Evolutionary conservation across 1,140 invertebrate species (phyloP).

Genomic region (Drosophila persimilis): DNA sequence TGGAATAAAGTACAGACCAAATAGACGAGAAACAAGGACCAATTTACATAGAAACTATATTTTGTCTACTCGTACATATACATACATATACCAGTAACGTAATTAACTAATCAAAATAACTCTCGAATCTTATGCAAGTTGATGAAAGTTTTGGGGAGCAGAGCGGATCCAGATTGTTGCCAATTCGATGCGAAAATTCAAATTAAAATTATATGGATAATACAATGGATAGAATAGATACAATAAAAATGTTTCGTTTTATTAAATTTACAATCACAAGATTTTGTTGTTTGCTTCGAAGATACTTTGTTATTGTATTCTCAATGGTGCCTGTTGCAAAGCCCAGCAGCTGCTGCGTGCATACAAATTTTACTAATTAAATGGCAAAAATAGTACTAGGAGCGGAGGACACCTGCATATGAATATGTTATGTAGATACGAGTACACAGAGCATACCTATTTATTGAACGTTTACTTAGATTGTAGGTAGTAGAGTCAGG

Average conservation of each 20-base stretch:
- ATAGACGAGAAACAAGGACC: slow-evolving; percentile 27
- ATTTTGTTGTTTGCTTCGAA: slow-evolving; percentile 52
- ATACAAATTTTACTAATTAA: slow-evolving; percentile 71
- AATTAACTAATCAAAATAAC: slow-evolving; percentile 43
- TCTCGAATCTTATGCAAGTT: slow-evolving; percentile 31
- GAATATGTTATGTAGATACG: slow-evolving; percentile 48
- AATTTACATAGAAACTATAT: slow-evolving; percentile 58
- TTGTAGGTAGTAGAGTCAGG: slow-evolving; percentile 3
- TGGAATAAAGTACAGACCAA: slow-evolving; percentile 47
- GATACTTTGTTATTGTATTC: slow-evolving; percentile 51
- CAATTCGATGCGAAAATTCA: slow-evolving; percentile 36
- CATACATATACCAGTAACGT: slow-evolving; percentile 39
- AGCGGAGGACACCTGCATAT: slow-evolving; percentile 52
- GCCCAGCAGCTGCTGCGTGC: slow-evolving; percentile 56
- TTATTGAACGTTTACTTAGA: slow-evolving; percentile 49
- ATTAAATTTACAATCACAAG: slow-evolving; percentile 81
- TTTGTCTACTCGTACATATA: no score
- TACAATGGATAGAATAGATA: slow-evolving; percentile 54
- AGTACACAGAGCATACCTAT: slow-evolving; percentile 58
- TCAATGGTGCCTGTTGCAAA: slow-evolving; percentile 40
- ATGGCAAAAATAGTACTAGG: slow-evolving; percentile 74
- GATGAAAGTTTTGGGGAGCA: slow-evolving; percentile 14
- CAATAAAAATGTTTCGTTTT: slow-evolving; percentile 63
- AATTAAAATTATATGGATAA: slow-evolving; percentile 42
- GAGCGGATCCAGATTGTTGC: slow-evolving; percentile 32